A percentile compares a stretch with the other conserved stretches of the same genome.
These are phyloP conservation scores for Eufriesea mexicana DNA, from an alignment of 1,140 invertebrate species.

Conservation along the genomic window DNA sequence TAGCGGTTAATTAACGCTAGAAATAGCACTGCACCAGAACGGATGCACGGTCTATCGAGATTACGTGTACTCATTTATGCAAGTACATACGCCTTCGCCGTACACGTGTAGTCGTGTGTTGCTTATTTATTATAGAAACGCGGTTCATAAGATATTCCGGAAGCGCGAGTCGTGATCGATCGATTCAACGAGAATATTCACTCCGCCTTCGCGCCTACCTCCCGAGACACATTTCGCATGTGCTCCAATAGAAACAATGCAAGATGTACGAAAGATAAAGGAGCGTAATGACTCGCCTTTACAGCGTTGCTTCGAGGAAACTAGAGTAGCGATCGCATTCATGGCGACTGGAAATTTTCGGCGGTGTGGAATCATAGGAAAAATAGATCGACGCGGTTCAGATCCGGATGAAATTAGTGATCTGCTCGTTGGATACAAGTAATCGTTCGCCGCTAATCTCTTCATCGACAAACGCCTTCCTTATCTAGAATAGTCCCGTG, in stretches of 20 bases:
- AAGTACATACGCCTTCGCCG: conserved; percentile 55
- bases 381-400: conserved; percentile 18
- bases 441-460: not conserved
- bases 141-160: not conserved
- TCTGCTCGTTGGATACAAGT: not conserved
- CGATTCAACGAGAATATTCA: not conserved
- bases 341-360: conserved; percentile 18
- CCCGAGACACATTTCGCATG: not conserved
- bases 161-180: not conserved
- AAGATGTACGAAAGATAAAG: not conserved
- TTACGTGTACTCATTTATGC: conserved; percentile 38
- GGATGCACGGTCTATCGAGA: conserved; percentile 31
- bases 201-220: not conserved
- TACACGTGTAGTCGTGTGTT: not conserved
- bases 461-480: not conserved
- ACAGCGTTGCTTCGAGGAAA: conserved; percentile 6
- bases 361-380: not conserved
- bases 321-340: not conserved
- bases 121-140: conserved; percentile 28
- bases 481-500: not conserved
- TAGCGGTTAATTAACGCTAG: conserved; percentile 30
- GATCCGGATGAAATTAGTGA: not conserved
- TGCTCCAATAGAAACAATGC: conserved; percentile 1
- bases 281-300: not conserved
- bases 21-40: conserved; percentile 21